These are phyloP conservation scores for Leptinotarsa lineolata DNA, from an alignment of 1,140 invertebrate species.

Conservation along the genomic window DNA sequence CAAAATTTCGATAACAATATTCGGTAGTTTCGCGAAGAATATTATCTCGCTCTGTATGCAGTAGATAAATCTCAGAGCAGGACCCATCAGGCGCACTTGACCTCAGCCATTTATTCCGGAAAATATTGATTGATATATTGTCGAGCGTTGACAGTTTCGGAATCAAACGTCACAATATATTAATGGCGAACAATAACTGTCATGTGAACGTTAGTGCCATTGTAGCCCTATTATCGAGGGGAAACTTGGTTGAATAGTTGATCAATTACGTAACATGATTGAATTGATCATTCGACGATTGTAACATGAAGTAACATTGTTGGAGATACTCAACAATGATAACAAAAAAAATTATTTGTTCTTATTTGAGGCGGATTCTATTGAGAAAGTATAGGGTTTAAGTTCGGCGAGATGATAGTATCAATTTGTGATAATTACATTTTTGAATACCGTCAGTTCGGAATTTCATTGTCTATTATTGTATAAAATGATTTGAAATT, in stretches of 20 bases:
- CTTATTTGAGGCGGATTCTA: no score
- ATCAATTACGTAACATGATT: conserved; percentile 5
- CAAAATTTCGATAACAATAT: no score
- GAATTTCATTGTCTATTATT: no score
- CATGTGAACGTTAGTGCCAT: conserved; percentile 8
- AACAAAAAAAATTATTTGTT: no score
- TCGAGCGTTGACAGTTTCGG: conserved; percentile 9
- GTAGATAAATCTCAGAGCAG: conserved; percentile 11
- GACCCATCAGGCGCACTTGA: conserved; percentile 21
- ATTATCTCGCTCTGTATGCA: not conserved
- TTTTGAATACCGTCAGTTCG: no score
- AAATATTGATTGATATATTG: conserved; percentile 22
- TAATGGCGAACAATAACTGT: conserved; percentile 11
- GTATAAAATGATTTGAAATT: no score
- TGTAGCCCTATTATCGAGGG: conserved; percentile 6
- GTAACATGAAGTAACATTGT: not conserved
- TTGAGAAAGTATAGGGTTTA: no score
- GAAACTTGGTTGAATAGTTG: not conserved
- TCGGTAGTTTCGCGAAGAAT: no score
- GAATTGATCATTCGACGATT: conserved; percentile 3
- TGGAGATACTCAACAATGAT: no score
- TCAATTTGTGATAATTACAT: no score
- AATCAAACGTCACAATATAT: conserved; percentile 18
- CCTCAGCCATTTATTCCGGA: conserved; percentile 13
- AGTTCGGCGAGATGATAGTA: no score